Base-by-base conservation (phyloP, 2,888 invertebrate genomes). In the Zaprionus obscuricornis region DNA sequence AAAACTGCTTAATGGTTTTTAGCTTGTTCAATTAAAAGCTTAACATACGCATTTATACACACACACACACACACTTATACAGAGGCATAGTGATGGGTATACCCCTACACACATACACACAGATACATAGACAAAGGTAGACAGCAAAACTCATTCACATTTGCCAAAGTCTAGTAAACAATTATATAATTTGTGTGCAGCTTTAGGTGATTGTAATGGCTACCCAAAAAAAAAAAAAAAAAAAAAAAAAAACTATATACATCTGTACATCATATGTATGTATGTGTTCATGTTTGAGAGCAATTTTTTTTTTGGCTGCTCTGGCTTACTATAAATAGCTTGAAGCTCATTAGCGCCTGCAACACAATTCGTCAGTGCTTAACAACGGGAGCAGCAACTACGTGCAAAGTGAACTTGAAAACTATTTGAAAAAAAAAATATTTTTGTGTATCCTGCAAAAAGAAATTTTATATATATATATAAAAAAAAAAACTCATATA, bases 21-120 rank as follows among this genome's bases (percentile, higher is more conserved):
- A 52, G 64, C 83, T 74, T 78, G 83, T 85, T 75, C 76, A 85
- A 81, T 85, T 83, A 77, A 85, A 67, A 82, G 82, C 67, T 74
- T 65, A 68, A 74, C 57, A 49, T 58, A 39, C 42, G 49, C 63
- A 31, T 17, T 31, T 7, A 14, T 10, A 36, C 20, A 36, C 10
- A 14, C 27, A 24, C n/a, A 42, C 2, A 1, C 20, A 42, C 18
- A 42, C 16, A 29, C 33, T 13, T 18, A 33, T 24, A 31, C 42
- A 43, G 17, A 14, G 11, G 13, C n/a, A n/a, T n/a, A n/a, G n/a
- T n/a, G n/a, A n/a, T n/a, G n/a, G n/a, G n/a, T n/a, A n/a, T n/a
- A n/a, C n/a, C n/a, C n/a, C n/a, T 17, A 34, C n/a, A 13, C 16
- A 18, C 1, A 26, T 7, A 17, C 8, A 22, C 2, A 11, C 14